These are phyloP conservation scores for Pachyrhynchus sulphureomaculatus DNA, from an alignment of 1,140 invertebrate genomes.

Conservation along the genomic window DNA sequence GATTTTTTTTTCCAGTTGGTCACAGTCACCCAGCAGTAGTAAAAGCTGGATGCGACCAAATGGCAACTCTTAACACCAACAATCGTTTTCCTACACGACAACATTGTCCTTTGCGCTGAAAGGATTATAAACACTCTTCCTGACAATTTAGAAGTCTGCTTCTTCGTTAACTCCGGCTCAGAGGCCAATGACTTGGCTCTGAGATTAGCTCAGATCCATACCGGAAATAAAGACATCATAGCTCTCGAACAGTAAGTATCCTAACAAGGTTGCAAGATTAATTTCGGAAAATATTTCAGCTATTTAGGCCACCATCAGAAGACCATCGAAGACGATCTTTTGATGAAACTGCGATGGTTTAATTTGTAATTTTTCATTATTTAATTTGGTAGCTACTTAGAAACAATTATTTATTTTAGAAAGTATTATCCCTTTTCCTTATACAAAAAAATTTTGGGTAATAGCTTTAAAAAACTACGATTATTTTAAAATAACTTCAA, in stretches of 20 bases:
- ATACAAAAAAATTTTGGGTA: no score
- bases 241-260: constrained; percentile 92
- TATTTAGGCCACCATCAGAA: background rate
- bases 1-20: constrained; percentile 70
- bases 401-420: no score
- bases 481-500: no score
- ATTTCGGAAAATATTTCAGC: no score
- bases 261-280: no score
- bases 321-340: no score
- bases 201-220: constrained; percentile 85
- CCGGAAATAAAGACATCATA: constrained; percentile 85
- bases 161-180: constrained; percentile 98
- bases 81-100: constrained; percentile 93
- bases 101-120: constrained; percentile 88
- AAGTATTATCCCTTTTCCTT: no score
- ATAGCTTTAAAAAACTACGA: no score
- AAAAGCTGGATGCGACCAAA: constrained; percentile 82
- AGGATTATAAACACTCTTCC: constrained; percentile 81
- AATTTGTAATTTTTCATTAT: no score
- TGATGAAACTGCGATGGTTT: no score
- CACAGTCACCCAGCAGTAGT: constrained; percentile 96
- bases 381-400: no score
- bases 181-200: constrained; percentile 98
- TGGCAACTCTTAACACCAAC: constrained; percentile 89
- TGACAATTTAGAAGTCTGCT: constrained; percentile 84